phyloP scores from a whole-genome alignment of 2,113 vertebrate species.

The Paratilapia polleni region DNA sequence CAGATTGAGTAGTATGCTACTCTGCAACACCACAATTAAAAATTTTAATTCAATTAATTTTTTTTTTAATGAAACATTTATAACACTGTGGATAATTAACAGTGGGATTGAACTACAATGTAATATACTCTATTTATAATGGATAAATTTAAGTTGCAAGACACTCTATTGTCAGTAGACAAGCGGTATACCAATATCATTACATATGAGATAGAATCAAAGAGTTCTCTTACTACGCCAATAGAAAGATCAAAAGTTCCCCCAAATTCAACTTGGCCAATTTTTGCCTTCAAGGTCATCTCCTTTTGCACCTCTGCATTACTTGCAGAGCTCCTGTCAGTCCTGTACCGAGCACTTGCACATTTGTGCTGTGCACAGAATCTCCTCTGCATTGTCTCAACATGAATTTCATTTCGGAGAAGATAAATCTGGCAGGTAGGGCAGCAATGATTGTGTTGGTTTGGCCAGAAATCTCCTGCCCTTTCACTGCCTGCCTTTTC shows the following conservation, averaged over 20 bases:
- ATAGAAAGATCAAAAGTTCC: not conserved
- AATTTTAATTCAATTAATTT: not conserved
- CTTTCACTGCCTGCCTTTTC: not conserved
- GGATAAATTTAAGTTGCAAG: not conserved
- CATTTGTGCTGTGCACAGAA: not conserved
- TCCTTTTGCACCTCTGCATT: not conserved
- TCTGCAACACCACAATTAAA: not conserved
- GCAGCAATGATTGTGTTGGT: not conserved
- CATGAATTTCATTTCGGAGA: not conserved
- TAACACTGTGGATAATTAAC: not conserved
- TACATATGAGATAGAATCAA: not conserved
- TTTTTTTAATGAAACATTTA: not conserved
- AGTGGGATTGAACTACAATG: not conserved
- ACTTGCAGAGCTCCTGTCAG: not conserved
- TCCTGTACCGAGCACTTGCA: not conserved
- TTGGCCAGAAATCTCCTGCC: not conserved
- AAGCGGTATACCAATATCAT: not conserved
- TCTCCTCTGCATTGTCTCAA: not conserved
- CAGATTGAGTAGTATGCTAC: not conserved
- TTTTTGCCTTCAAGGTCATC: not conserved
- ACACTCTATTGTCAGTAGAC: not conserved
- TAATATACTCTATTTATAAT: not conserved
- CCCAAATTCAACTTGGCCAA: not conserved
- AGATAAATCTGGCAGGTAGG: not conserved
- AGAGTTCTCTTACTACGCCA: not conserved